Conservation (phyloP, 2,888 invertebrate species). For the Torymus auratus region DNA sequence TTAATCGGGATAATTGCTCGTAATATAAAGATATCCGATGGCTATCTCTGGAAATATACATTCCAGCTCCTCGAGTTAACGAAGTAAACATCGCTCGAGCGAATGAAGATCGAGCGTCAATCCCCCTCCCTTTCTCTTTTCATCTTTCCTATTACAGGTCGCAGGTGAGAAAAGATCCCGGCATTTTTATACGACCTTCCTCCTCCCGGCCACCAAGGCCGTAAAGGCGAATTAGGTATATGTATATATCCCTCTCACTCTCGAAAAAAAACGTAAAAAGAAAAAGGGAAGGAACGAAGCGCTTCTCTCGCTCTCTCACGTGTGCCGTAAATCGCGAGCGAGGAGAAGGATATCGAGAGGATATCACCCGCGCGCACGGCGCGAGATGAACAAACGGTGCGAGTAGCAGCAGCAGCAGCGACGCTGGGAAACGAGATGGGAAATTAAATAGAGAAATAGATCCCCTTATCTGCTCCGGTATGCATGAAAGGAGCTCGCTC, state of each 20-base stretch:
- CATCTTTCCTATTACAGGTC: constrained; percentile 40
- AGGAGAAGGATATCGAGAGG: constrained; percentile 26
- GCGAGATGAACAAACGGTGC: constrained; percentile 52
- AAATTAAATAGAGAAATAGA: constrained; percentile 60
- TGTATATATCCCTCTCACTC: not conserved
- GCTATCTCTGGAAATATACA: too few relatives aligned
- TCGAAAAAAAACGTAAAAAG: not conserved
- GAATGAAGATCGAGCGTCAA: too few relatives aligned
- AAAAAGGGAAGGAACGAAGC: not conserved
- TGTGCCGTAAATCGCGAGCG: constrained; percentile 53
- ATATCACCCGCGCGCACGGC: not conserved
- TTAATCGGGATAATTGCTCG: too few relatives aligned
- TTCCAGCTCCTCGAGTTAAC: too few relatives aligned
- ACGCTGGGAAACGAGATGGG: constrained; percentile 45
- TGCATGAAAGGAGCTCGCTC: constrained; percentile 73
- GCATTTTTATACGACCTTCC: constrained; percentile 42
- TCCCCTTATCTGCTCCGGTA: constrained; percentile 69
- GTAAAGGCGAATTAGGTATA: constrained; percentile 57
- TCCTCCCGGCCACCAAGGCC: not conserved
- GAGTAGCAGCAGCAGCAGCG: too few relatives aligned
- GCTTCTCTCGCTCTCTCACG: constrained; percentile 16
- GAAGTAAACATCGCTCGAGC: too few relatives aligned
- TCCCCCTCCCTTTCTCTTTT: too few relatives aligned
- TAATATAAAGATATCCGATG: too few relatives aligned
- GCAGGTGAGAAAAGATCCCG: constrained; percentile 44